These are phyloP conservation scores for Pachymerium ferrugineum DNA, from an alignment of 2,888 invertebrate genomes.

Conservation along the genomic window DNA sequence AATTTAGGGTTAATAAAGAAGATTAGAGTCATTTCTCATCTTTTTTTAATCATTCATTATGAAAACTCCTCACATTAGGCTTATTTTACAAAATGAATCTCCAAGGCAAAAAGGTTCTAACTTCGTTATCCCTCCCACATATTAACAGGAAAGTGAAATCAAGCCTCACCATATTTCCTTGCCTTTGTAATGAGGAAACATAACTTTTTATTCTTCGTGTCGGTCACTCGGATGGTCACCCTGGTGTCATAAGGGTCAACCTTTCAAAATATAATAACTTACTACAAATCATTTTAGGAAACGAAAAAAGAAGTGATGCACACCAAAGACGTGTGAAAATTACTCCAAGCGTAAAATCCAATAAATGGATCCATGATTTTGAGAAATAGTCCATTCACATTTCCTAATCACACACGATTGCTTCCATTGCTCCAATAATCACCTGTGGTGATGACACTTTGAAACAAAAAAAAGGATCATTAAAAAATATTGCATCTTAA, in stretches of 20 bases:
- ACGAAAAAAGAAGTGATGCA: background rate
- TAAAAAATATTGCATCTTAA: no score
- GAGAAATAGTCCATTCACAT: background rate
- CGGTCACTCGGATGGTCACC: conserved; percentile 12
- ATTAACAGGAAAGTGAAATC: background rate
- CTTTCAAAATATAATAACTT: no score
- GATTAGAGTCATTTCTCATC: background rate
- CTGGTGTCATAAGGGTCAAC: background rate
- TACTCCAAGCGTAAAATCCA: background rate
- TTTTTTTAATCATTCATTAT: background rate
- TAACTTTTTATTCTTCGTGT: background rate
- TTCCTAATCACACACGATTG: conserved; percentile 9
- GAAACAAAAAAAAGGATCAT: no score
- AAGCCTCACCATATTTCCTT: conserved; percentile 5
- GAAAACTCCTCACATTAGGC: no score
- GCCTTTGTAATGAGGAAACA: conserved; percentile 15
- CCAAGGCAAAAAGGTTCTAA: background rate
- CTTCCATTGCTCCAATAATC: conserved; percentile 5
- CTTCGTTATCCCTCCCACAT: background rate
- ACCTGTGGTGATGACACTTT: background rate
- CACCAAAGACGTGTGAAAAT: background rate
- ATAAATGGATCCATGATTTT: background rate
- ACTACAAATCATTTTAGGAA: no score
- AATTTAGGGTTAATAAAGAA: no score
- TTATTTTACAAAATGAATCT: background rate